phyloP scores from a whole-genome alignment of 2,888 invertebrate species.

The Drosophila macrospina region DNA sequence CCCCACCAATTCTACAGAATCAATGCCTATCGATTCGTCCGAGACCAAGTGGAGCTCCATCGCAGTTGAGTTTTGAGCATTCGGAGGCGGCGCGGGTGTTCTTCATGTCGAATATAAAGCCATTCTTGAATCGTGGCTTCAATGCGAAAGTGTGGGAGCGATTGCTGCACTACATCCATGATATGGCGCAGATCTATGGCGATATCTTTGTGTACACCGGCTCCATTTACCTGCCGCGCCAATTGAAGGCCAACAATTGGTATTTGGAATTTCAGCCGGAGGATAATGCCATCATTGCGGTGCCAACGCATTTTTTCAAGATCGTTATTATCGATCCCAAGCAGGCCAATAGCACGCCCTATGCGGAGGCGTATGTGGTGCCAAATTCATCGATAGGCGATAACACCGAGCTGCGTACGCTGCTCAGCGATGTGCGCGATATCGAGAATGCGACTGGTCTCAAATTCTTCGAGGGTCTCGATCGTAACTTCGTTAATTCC shows the following conservation, averaged over 20 bases:
- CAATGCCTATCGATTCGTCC: conserved; percentile 11
- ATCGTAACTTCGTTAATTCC: conserved; percentile 62
- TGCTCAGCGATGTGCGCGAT: conserved; percentile 68
- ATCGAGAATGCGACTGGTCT: conserved; percentile 70
- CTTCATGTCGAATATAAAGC: conserved; percentile 71
- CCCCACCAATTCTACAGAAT: background rate
- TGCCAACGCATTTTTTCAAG: conserved; percentile 73
- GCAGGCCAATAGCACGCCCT: conserved; percentile 44
- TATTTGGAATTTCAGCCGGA: conserved; percentile 67
- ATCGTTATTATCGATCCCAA: conserved; percentile 64
- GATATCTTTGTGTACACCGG: conserved; percentile 65
- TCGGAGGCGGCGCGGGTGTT: conserved; percentile 70
- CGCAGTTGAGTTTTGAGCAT: conserved; percentile 36
- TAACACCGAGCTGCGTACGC: conserved; percentile 40
- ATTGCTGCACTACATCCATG: conserved; percentile 53
- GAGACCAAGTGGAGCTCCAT: background rate
- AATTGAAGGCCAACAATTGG: conserved; percentile 61
- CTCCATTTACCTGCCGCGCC: conserved; percentile 67
- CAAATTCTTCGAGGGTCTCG: conserved; percentile 68
- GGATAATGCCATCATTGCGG: conserved; percentile 63
- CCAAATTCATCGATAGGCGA: conserved; percentile 56
- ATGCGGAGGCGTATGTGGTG: conserved; percentile 72
- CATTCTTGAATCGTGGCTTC: conserved; percentile 59
- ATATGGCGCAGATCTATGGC: conserved; percentile 46
- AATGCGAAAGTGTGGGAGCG: conserved; percentile 61